These are phyloP conservation scores for Opisthograptis luteolata DNA, from an alignment of 2,888 invertebrate species.

Conservation along the genomic window DNA sequence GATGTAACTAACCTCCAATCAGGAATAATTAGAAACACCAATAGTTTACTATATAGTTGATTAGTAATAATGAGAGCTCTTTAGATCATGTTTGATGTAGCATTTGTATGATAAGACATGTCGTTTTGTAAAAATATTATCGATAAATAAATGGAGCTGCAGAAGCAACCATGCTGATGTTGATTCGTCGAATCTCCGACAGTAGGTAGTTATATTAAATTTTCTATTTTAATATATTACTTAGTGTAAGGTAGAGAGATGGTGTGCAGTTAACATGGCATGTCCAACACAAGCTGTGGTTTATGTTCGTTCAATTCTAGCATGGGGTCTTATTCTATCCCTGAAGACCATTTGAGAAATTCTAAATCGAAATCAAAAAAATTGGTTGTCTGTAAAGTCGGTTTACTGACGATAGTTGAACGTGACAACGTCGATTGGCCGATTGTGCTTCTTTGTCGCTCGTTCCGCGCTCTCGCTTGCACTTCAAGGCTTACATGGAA, in stretches of 20 bases:
- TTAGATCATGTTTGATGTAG: conserved; percentile 74
- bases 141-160: conserved; percentile 52
- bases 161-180: conserved; percentile 57
- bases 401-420: too few species aligned
- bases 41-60: conserved; percentile 71
- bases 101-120: conserved; percentile 76
- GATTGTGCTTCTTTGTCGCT: too few species aligned
- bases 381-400: too few species aligned
- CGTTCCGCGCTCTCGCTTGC: too few species aligned
- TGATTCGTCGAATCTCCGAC: conserved; percentile 76
- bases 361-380: conserved; percentile 22
- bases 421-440: too few species aligned
- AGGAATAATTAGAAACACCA: conserved; percentile 72
- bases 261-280: conserved; percentile 69
- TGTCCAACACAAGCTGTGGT: conserved; percentile 54
- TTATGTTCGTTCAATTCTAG: conserved; percentile 48
- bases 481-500: too few species aligned
- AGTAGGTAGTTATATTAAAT: conserved; percentile 79
- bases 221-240: conserved; percentile 83
- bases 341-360: conserved; percentile 48
- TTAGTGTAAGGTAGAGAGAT: conserved; percentile 63
- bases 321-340: conserved; percentile 50
- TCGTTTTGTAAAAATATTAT: conserved; percentile 66
- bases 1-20: conserved; percentile 55
- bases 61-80: conserved; percentile 68